A percentile compares a stretch with the other conserved stretches of the same genome.
Evolutionary conservation across 2,113 vertebrate species (phyloP).

Genomic region (Sinocyclocheilus maitianheensis): DNA sequence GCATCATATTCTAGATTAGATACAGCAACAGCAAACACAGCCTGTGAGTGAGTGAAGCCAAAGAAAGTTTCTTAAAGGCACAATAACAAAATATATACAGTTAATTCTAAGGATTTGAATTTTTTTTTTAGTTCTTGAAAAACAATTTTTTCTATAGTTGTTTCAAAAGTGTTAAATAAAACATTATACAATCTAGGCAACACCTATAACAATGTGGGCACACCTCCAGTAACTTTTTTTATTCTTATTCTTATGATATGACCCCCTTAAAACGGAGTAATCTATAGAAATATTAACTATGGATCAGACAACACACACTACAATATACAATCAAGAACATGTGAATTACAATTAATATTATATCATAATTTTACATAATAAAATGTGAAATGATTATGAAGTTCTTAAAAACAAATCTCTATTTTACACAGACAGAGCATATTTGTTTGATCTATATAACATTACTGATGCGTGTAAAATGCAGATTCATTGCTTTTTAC

Average conservation of each 20-base stretch:
- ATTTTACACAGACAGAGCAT: slow-evolving; percentile 2
- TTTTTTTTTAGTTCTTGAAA: too few species aligned
- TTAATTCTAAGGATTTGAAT: background rate
- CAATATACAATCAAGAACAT: slow-evolving; percentile 1
- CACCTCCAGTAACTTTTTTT: background rate
- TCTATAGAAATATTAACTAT: background rate
- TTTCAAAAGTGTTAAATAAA: background rate
- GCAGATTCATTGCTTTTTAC: slow-evolving; percentile 18
- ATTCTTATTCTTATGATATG: background rate
- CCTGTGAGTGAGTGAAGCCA: background rate
- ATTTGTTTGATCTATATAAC: background rate
- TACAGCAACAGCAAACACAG: background rate
- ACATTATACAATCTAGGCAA: background rate
- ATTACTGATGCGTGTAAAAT: slow-evolving; percentile 12
- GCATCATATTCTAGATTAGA: background rate
- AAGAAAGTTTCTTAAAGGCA: background rate
- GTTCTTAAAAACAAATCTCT: background rate
- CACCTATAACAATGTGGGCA: background rate
- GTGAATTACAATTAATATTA: background rate
- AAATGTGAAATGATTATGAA: background rate
- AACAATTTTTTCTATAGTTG: background rate
- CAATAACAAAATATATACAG: background rate
- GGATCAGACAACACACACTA: background rate
- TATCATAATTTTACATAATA: background rate
- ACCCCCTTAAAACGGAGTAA: background rate